Conservation (phyloP, 2,113 vertebrate species). For the Daubentonia madagascariensis region DNA sequence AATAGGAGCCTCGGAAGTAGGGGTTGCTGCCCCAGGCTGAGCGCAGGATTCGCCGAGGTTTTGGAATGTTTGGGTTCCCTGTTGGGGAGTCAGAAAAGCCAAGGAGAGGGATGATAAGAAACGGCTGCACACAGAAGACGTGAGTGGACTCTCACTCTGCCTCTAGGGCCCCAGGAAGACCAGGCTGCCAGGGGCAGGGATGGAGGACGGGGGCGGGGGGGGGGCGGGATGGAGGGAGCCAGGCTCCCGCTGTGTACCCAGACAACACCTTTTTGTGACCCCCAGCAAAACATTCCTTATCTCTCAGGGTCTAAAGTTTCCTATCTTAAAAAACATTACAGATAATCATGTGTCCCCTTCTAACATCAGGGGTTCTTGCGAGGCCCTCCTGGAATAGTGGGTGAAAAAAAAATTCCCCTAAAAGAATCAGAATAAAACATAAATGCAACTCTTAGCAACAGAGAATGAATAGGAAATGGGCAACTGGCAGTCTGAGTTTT, state of each 20-base stretch:
- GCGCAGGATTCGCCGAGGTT: conserved; percentile 95
- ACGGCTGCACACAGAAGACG: fast-evolving
- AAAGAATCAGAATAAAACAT: neutral
- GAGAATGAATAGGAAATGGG: neutral
- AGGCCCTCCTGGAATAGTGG: neutral
- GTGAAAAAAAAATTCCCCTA: neutral
- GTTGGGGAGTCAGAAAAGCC: conserved; percentile 41
- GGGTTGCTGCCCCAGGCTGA: conserved; percentile 98
- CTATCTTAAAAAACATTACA: neutral
- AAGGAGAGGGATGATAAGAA: neutral
- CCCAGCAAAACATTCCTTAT: neutral
- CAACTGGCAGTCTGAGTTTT: neutral
- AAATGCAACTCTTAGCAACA: neutral
- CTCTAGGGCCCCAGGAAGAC: fast-evolving
- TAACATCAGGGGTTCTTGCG: neutral
- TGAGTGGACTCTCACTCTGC: neutral
- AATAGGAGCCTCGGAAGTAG: conserved; percentile 95
- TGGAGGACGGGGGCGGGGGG: fast-evolving
- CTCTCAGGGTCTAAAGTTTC: neutral
- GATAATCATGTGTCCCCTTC: neutral
- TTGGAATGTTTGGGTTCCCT: conserved; percentile 99
- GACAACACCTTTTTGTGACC: neutral
- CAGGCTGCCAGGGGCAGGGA: neutral
- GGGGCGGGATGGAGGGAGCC: too few relatives aligned
- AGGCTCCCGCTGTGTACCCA: neutral